Evolutionary conservation across 2,113 vertebrate species (phyloP).

Genomic region (Motacilla alba): DNA sequence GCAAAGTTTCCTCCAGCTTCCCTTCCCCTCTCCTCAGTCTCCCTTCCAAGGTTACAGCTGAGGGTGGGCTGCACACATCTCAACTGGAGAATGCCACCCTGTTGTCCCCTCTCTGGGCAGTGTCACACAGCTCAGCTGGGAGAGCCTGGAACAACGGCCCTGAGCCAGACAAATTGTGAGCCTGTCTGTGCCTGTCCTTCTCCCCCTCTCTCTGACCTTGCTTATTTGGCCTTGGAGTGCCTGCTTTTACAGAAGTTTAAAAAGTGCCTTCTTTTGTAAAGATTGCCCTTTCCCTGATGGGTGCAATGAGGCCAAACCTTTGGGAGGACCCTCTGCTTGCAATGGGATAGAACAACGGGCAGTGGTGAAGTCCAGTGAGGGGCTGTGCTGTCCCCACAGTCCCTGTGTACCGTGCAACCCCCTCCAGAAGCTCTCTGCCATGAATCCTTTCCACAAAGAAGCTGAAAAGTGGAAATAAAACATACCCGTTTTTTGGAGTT

Average conservation of each 20-base stretch:
- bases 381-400: neutral
- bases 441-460: neutral
- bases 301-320: neutral
- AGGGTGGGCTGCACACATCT: neutral
- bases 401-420: neutral
- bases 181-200: neutral
- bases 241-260: neutral
- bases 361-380: neutral
- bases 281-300: neutral
- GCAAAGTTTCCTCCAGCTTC: neutral
- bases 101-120: neutral
- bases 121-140: neutral
- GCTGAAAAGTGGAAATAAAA: neutral
- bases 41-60: neutral
- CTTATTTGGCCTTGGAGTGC: too few species aligned
- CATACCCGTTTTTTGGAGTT: constrained; percentile 87
- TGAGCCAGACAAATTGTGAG: neutral
- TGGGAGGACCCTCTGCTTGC: neutral
- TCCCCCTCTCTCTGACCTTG: neutral
- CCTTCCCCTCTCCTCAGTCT: neutral
- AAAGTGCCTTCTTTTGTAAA: neutral
- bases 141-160: neutral
- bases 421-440: neutral
- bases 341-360: rapidly evolving
- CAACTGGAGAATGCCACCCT: neutral